Conservation (phyloP, 2,797 vertebrate species). For the Psittacula echo region DNA sequence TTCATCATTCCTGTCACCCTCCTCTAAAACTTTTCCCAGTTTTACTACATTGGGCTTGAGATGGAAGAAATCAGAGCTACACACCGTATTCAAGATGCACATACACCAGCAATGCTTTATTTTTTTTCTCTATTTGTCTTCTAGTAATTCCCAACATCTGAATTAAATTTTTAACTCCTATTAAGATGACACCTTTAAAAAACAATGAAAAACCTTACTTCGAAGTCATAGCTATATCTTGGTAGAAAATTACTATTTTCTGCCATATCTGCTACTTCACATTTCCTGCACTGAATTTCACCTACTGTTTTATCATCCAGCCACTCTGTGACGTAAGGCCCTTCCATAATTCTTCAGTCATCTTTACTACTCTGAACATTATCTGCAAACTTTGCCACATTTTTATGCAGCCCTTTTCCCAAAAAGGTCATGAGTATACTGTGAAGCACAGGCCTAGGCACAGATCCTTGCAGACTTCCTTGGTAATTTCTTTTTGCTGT, state of each 20-base stretch:
- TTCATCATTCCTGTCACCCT: not conserved
- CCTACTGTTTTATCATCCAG: not conserved
- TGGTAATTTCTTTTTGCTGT: not conserved
- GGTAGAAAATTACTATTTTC: not conserved
- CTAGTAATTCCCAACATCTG: not conserved
- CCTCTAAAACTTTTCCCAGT: not conserved
- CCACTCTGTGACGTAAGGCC: not conserved
- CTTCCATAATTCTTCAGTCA: not conserved
- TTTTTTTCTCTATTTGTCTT: not conserved
- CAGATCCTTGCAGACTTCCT: not conserved
- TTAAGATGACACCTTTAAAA: not conserved
- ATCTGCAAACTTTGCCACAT: not conserved
- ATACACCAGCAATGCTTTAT: not conserved
- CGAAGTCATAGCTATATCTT: not conserved
- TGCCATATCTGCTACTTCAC: not conserved
- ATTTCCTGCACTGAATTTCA: not conserved
- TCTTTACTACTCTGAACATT: not conserved
- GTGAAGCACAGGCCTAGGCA: not conserved
- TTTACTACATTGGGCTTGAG: not conserved
- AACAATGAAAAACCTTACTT: not conserved
- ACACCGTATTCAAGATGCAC: not conserved
- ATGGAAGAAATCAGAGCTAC: not conserved
- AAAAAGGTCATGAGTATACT: not conserved
- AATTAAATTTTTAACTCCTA: not conserved
- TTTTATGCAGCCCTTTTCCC: not conserved